Evolutionary conservation across 2,888 invertebrate genomes (phyloP).

Genomic region (Eristalis intricaria): DNA sequence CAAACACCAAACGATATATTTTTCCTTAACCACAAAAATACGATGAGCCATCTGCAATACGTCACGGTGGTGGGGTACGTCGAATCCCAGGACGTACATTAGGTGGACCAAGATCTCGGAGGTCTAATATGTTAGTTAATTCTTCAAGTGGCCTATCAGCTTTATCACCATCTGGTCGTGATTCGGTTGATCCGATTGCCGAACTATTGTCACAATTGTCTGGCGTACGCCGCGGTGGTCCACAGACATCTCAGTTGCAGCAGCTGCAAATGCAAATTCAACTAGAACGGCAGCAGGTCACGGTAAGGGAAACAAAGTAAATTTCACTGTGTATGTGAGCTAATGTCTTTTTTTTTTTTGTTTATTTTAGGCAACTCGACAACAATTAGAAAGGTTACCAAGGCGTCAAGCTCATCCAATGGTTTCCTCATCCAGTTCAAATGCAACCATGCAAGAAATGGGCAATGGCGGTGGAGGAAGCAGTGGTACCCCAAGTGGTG

Average conservation of each 20-base stretch:
- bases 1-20: slow-evolving; percentile 25
- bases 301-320: slow-evolving; percentile 78
- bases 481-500: slow-evolving; percentile 73
- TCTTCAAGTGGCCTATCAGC: slow-evolving; percentile 92
- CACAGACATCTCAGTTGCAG: slow-evolving; percentile 90
- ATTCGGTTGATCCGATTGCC: slow-evolving; percentile 97
- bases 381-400: slow-evolving; percentile 94
- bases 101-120: slow-evolving; percentile 88
- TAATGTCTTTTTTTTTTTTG: neutral
- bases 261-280: slow-evolving; percentile 98
- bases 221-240: slow-evolving; percentile 89
- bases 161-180: slow-evolving; percentile 92
- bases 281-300: slow-evolving; percentile 93
- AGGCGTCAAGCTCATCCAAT: slow-evolving; percentile 89
- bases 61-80: slow-evolving; percentile 87
- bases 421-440: slow-evolving; percentile 84
- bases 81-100: slow-evolving; percentile 91
- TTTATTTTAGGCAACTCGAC: slow-evolving; percentile 87
- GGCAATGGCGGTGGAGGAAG: slow-evolving; percentile 76
- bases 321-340: neutral
- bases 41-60: slow-evolving; percentile 93
- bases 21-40: slow-evolving; percentile 83
- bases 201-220: slow-evolving; percentile 97
- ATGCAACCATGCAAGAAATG: slow-evolving; percentile 82
- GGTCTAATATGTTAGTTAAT: slow-evolving; percentile 98